Evolutionary conservation across 1,140 invertebrate species (phyloP), one percentile per base, ranked within the genome.

Genomic region (Batillaria attramentaria): DNA sequence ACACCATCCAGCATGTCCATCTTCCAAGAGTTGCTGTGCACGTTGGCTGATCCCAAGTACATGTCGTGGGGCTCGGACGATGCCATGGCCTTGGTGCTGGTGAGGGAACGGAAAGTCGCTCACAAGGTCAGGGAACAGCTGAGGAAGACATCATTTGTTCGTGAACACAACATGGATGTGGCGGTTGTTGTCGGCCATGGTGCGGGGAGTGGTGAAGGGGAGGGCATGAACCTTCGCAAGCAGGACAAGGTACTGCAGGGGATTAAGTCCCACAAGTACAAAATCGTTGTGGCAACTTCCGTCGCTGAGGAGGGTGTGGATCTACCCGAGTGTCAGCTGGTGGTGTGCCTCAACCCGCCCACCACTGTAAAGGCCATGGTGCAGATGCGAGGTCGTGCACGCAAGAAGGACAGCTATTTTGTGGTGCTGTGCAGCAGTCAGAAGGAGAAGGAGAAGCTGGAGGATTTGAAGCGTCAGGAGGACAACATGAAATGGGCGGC

Each of bases 241-340:
- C 89, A 90, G 77, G 85, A 84, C 50, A 74, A 69, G 33, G 79
- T 86, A 16, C 70, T 90, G 18, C 83, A 85, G 37, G 84, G 86
- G 4, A 87, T 87, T n/a, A 85, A 85, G 77, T 54, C 78, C 2
- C 78, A 83, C 37, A 50, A 66, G 31, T 82, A 81, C 77, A 54
- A 83, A 60, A 83, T 90, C 13, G 74, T 90, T 4, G 84, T 90
- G 31, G 88, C 89, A 3, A 90, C 89, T 0, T 88, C 88, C 46
- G 87, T 90, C 5, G 87, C 87, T 37, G 88, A 90, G 78, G 89
- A 90, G 79, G 89, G 89, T 1, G 81, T 90, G 41, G 89, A 90
- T 78, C 80, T 89, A 60, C 88, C 88, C 18, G 83, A 87, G 69
- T 89, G 89, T 76, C 83, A 89, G 66, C 85, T 88, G 18, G 89